Evolutionary conservation across 2,797 vertebrate genomes (phyloP).

Genomic region (Eurystomus glaucurus): DNA sequence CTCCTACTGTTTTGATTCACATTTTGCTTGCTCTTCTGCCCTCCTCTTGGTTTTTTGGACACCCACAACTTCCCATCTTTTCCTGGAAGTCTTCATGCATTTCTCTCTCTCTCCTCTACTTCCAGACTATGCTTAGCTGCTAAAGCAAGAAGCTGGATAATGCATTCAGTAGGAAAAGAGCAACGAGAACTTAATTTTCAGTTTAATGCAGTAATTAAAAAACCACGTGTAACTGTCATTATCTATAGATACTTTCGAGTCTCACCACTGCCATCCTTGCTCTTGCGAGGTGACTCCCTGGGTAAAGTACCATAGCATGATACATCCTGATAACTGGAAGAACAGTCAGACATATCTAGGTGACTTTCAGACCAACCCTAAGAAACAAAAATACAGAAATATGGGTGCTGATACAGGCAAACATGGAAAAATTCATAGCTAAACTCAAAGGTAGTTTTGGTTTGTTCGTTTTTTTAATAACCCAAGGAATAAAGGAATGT

Average conservation of each 20-base stretch:
- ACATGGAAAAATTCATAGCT: neutral
- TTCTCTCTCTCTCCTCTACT: neutral
- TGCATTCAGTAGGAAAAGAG: neutral
- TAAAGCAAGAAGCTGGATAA: neutral
- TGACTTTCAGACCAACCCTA: constrained; percentile 90
- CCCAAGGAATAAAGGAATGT: neutral
- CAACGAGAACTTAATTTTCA: neutral
- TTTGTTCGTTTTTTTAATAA: neutral
- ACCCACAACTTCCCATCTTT: neutral
- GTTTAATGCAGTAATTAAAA: neutral
- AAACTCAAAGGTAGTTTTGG: neutral
- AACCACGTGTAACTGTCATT: neutral
- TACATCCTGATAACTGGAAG: constrained; percentile 87
- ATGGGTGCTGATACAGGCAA: neutral
- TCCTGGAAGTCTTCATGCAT: neutral
- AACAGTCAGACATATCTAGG: constrained; percentile 85
- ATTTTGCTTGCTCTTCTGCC: neutral
- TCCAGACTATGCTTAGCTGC: neutral
- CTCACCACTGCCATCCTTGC: constrained; percentile 87
- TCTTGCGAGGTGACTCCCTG: constrained; percentile 89
- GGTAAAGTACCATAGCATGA: constrained; percentile 86
- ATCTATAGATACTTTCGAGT: rapidly evolving
- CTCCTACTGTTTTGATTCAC: neutral
- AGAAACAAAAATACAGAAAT: constrained; percentile 6
- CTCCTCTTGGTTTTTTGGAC: neutral